phyloP scores from a whole-genome alignment of 2,888 invertebrate genomes.

The Cerceris ruficornis region DNA sequence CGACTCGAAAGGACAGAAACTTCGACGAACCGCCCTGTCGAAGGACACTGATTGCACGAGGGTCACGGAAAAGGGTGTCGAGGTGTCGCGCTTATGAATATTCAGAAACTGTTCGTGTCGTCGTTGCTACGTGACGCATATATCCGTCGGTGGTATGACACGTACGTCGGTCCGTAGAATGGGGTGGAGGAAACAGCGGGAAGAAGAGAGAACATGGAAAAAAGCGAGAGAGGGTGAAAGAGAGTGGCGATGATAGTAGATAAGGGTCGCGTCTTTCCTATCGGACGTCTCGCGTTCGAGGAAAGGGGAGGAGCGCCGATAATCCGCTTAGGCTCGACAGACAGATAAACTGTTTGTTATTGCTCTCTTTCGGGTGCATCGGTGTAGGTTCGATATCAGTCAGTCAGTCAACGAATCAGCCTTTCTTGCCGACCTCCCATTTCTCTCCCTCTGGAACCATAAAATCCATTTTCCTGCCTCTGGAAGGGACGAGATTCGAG shows the following conservation, averaged over 20 bases:
- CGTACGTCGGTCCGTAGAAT: slow-evolving; percentile 30
- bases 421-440: slow-evolving; percentile 36
- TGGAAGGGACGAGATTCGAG: slow-evolving; percentile 57
- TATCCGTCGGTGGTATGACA: slow-evolving; percentile 50
- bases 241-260: slow-evolving; percentile 59
- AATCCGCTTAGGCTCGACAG: slow-evolving; percentile 70
- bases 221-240: slow-evolving; percentile 1
- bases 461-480: slow-evolving; percentile 66
- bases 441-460: slow-evolving; percentile 32
- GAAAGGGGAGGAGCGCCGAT: slow-evolving; percentile 56
- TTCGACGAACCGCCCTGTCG: slow-evolving; percentile 7
- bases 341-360: slow-evolving; percentile 78
- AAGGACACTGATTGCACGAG: slow-evolving; percentile 32
- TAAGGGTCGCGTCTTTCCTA: slow-evolving; percentile 68
- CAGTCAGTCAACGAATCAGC: slow-evolving; percentile 63
- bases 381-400: slow-evolving; percentile 65
- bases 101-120: slow-evolving; percentile 68
- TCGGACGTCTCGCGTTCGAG: slow-evolving; percentile 66
- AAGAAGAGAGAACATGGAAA: slow-evolving; percentile 16
- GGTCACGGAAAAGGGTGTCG: slow-evolving; percentile 39
- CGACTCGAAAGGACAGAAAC: slow-evolving; percentile 47
- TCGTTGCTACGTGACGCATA: slow-evolving; percentile 60
- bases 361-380: slow-evolving; percentile 56
- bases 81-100: slow-evolving; percentile 68
- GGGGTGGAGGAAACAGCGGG: slow-evolving; percentile 6